Evolutionary conservation across 2,113 vertebrate genomes (phyloP).

Genomic region (Trichomycterus rosablanca): DNA sequence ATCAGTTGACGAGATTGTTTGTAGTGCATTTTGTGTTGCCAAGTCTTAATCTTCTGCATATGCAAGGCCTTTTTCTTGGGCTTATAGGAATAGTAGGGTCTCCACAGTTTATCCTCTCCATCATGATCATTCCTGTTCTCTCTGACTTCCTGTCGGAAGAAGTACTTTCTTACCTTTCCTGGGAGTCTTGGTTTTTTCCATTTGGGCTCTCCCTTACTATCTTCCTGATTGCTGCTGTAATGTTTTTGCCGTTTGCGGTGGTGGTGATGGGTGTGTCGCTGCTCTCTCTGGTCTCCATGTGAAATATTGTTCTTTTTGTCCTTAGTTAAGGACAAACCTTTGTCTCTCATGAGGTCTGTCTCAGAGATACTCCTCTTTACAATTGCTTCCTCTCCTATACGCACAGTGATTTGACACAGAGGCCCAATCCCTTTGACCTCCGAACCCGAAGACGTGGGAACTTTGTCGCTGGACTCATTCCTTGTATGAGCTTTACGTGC

Average conservation of each 20-base stretch:
- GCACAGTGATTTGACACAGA: constrained; percentile 88
- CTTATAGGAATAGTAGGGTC: constrained; percentile 88
- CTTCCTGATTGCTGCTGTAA: constrained; percentile 55
- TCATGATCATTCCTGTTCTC: constrained; percentile 77
- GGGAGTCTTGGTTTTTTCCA: constrained; percentile 55
- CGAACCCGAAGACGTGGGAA: constrained; percentile 58
- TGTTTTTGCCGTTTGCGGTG: constrained; percentile 51
- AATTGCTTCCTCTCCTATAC: constrained; percentile 86
- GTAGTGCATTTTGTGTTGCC: constrained; percentile 72
- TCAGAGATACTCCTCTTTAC: constrained; percentile 88
- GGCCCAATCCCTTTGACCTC: constrained; percentile 71
- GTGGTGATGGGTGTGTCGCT: constrained; percentile 61
- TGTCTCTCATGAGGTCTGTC: constrained; percentile 78
- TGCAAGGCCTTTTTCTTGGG: constrained; percentile 77
- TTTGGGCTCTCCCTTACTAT: constrained; percentile 37
- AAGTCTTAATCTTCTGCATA: constrained; percentile 70
- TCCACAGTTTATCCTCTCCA: constrained; percentile 80
- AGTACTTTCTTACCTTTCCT: constrained; percentile 61
- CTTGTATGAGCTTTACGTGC: constrained; percentile 68
- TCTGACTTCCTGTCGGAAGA: constrained; percentile 69
- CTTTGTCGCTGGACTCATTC: constrained; percentile 71
- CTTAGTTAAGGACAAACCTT: constrained; percentile 61
- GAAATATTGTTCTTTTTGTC: constrained; percentile 55
- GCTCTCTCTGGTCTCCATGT: constrained; percentile 53
- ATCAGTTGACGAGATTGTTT: constrained; percentile 69